Evolutionary conservation across 2,888 invertebrate species (phyloP), one percentile per base, ranked within the genome.

Genomic region (Caenorhabditis parvicauda): DNA sequence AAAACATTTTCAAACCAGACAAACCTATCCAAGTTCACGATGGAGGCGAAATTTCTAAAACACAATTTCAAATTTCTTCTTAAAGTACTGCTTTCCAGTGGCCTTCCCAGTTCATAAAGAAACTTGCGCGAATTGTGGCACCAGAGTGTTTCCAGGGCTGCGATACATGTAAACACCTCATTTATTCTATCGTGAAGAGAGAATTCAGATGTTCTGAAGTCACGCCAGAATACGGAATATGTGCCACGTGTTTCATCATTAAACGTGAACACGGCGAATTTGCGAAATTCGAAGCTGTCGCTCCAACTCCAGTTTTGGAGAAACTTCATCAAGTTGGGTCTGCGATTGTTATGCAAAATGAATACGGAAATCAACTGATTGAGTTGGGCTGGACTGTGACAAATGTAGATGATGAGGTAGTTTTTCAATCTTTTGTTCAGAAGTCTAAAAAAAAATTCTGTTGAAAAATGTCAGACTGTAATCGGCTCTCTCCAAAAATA

Each of bases 21-120:
- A n/a, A n/a, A n/a, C n/a, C n/a, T n/a, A n/a, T n/a, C n/a, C n/a
- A n/a, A n/a, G n/a, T n/a, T n/a, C n/a, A n/a, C n/a, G n/a, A n/a
- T n/a, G n/a, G n/a, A n/a, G n/a, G n/a, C n/a, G n/a, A n/a, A n/a
- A n/a, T 32, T 32, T 32, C n/a, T 9, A 32, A n/a, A 32, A 32
- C n/a, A 9, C 35, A 32, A 12, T n/a, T 9, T 32, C 9, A 32
- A 9, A n/a, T 9, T 32, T 32, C n/a, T 32, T n/a, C 9, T 32
- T 12, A 12, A 32, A 32, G 9, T 32, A 32, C n/a, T 38, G 35
- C 12, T 47, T 38, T 62, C 51, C 54, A 64, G 64, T 59, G 22
- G 64, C 64, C 22, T 64, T 56, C 54, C 64, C 64, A 42, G 64
- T 64, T 21, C 64, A 64, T 29, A 59, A 64, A 29, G 53, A 64